Evolutionary conservation across 2,113 vertebrate species (phyloP), one percentile per base, ranked within the genome.

Genomic region (Lampris incognitus): DNA sequence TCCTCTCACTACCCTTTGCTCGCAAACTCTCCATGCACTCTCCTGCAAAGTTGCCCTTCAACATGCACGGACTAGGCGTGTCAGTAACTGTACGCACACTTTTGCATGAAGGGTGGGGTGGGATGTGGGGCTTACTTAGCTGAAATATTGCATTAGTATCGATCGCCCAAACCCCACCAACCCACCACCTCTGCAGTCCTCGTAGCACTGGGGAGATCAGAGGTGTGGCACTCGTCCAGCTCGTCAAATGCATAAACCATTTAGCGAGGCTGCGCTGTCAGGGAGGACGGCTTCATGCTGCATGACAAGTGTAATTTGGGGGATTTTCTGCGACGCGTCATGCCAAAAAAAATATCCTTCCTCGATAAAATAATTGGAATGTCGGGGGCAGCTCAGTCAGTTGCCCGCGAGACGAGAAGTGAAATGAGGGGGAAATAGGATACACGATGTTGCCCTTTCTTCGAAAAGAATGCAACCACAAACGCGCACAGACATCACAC

Each of bases 281-380:
- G 88, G 78, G 87, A 90, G 85, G 88, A 84, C 85, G 87, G 84
- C 83, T 85, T 90, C 88, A 80, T 77, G 74, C 79, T 77, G 81
- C 83, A 91, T 92, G 92, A 93, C 89, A 93, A 86, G 90, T 78
- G 84, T 93, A 95, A 94, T 95, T 94, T 93, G 87, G 91, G 92
- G 93, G 92, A 94, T 93, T 95, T 94, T 93, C 91, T 89, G 73
- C 56, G 41, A 86, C 65, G 89, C 74, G 74, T 92, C 92, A 89
- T 82, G 92, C 91, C 93, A 93, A 94, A 90, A 79, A 92, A 94
- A 91, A 93, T 92, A 93, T 89, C 81, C 78, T 81, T 66, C 77
- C 84, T 89, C 89, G 85, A 93, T 94, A 89, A 93, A 94, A 93
- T 91, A 91, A 92, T 85, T 93, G 88, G 89, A 94, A 91, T 85